A percentile compares a stretch with the other conserved stretches of the same genome.
These are phyloP conservation scores for Bettongia penicillata DNA, from an alignment of 2,113 vertebrate genomes.

Conservation along the genomic window DNA sequence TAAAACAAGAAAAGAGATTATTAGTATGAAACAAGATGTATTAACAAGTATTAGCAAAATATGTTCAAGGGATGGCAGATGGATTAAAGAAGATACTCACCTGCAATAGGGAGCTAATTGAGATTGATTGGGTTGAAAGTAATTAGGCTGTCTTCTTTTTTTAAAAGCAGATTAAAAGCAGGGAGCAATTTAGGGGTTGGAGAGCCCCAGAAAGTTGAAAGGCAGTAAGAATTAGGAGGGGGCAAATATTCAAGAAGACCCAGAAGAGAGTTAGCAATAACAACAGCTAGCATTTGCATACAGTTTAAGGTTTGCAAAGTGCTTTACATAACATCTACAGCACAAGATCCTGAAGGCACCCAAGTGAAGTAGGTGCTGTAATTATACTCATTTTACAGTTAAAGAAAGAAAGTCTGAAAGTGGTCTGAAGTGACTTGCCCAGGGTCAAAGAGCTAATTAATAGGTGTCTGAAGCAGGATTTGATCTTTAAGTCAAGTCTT, in stretches of 20 bases:
- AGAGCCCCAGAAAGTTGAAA: background rate
- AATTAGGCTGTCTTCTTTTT: background rate
- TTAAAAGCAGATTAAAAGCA: background rate
- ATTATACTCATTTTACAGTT: background rate
- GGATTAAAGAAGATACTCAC: background rate
- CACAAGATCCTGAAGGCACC: background rate
- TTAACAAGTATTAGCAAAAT: background rate
- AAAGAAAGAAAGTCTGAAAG: background rate
- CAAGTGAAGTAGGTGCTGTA: background rate
- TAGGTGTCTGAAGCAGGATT: background rate
- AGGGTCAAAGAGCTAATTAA: background rate
- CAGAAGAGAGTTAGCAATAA: background rate
- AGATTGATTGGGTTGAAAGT: background rate
- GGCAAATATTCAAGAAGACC: background rate
- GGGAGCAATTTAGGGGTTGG: background rate
- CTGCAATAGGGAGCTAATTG: background rate
- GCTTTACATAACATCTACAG: background rate
- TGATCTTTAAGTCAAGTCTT: background rate
- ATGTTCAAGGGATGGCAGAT: background rate
- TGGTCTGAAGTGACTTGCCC: background rate
- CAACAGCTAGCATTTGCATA: background rate
- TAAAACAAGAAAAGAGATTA: background rate
- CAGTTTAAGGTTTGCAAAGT: background rate
- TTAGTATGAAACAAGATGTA: background rate
- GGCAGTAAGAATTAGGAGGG: background rate